Conservation (phyloP, 2,797 vertebrate genomes). For the Ctenochaetus hawaiiensis region DNA sequence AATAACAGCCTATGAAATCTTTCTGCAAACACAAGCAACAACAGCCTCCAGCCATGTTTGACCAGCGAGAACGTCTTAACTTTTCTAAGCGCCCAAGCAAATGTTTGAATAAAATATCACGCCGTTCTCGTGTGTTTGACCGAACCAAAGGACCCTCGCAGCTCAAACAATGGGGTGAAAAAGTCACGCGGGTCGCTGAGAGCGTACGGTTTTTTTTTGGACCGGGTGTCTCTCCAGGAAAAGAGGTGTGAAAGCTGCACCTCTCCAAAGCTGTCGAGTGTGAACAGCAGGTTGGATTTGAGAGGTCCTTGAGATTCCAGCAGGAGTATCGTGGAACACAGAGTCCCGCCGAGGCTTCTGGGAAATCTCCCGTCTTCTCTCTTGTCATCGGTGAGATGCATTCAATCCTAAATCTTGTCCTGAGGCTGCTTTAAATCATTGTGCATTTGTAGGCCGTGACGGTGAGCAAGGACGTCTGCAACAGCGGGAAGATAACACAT, state of each 20-base stretch:
- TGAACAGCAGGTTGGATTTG: slow-evolving; percentile 24
- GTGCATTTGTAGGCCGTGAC: slow-evolving; percentile 25
- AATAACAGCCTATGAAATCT: neutral
- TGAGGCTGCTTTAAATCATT: slow-evolving; percentile 38
- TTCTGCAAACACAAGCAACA: neutral
- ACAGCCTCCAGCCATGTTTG: neutral
- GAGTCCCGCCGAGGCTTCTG: slow-evolving; percentile 22
- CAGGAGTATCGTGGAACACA: too few relatives aligned
- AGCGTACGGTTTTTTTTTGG: neutral
- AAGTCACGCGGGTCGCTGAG: slow-evolving; percentile 10
- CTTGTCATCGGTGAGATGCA: slow-evolving; percentile 31
- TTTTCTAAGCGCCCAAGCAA: neutral
- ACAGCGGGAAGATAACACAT: too few relatives aligned
- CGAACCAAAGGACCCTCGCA: neutral
- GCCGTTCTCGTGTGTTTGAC: neutral
- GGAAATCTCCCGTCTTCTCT: slow-evolving; percentile 20
- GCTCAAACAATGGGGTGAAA: neutral
- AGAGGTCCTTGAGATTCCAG: neutral
- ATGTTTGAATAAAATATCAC: neutral
- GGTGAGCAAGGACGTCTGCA: slow-evolving; percentile 22
- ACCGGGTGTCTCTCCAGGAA: slow-evolving; percentile 21
- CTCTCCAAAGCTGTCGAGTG: slow-evolving; percentile 30
- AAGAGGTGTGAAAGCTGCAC: slow-evolving; percentile 22
- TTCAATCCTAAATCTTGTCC: slow-evolving; percentile 43
- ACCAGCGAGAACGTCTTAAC: neutral